Evolutionary conservation across 2,113 vertebrate species (phyloP).

Genomic region (Bettongia penicillata): DNA sequence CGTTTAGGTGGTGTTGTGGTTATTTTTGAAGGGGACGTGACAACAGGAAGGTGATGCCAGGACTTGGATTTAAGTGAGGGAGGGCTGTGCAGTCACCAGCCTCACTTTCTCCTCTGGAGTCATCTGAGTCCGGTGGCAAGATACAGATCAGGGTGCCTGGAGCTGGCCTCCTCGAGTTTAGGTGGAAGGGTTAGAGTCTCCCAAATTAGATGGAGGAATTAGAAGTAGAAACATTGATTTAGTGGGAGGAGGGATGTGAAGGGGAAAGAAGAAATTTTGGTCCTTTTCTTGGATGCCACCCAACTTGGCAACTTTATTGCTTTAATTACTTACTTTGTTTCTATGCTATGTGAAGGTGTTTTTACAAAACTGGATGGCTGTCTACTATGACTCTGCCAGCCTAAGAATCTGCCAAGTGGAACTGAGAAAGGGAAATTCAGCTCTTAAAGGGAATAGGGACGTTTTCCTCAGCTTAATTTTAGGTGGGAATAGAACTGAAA

Average conservation of each 20-base stretch:
- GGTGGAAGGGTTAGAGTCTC: neutral
- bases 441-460: neutral
- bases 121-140: no score
- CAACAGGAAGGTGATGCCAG: no score
- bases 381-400: neutral
- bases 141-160: no score
- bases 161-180: neutral
- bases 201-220: neutral
- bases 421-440: neutral
- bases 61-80: no score
- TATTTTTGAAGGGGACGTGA: no score
- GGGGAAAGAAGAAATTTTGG: neutral
- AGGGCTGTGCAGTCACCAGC: no score
- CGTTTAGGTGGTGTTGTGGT: neutral
- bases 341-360: neutral
- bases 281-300: neutral
- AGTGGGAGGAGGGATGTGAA: neutral
- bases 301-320: neutral
- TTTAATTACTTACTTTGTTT: neutral
- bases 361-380: neutral
- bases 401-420: neutral
- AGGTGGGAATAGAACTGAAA: neutral
- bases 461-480: neutral
- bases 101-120: no score
- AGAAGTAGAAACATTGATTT: neutral